These are phyloP conservation scores for Ursus arctos DNA, from an alignment of 2,113 vertebrate species.

Conservation along the genomic window DNA sequence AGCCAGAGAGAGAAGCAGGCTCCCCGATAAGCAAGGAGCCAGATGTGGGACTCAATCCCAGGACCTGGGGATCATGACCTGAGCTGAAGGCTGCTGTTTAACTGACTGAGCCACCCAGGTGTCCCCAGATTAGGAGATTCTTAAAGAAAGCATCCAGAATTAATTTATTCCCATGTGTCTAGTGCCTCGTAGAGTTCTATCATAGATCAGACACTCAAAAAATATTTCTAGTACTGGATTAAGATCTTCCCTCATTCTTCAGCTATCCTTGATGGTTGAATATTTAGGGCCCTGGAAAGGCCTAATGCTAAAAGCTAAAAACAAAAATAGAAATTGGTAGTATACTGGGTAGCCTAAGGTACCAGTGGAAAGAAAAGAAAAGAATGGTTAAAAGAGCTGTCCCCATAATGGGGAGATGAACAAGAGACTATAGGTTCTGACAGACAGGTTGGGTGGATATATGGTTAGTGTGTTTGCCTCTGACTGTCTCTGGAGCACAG, in stretches of 20 bases:
- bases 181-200: background rate
- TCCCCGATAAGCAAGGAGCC: background rate
- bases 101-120: too few species aligned
- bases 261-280: background rate
- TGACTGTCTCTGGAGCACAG: background rate
- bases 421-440: background rate
- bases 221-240: background rate
- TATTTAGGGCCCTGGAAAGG: background rate
- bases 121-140: background rate
- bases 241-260: background rate
- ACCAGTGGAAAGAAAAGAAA: background rate
- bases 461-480: background rate
- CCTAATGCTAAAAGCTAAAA: background rate
- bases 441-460: background rate
- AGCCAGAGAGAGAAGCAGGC: background rate
- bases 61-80: background rate
- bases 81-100: background rate
- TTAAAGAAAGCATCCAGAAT: background rate
- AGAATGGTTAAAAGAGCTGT: background rate
- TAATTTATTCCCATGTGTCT: background rate
- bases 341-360: background rate
- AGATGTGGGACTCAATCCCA: background rate
- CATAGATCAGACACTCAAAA: background rate
- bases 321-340: background rate
- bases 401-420: background rate